A percentile compares a stretch with the other conserved stretches of the same genome.
Conservation (phyloP, 1,140 invertebrate species). For the Epicauta chinensis region DNA sequence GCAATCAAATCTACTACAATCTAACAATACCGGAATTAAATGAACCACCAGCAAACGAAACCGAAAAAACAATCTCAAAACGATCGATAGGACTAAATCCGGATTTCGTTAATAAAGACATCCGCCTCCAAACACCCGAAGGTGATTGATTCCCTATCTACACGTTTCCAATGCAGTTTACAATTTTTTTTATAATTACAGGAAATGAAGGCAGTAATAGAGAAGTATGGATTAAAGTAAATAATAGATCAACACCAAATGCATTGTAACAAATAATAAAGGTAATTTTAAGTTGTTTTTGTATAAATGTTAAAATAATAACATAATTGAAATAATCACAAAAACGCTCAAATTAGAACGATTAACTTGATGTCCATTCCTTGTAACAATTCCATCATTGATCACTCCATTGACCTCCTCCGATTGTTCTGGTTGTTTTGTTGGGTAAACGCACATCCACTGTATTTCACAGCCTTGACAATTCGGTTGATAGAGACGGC, state of each 20-base stretch:
- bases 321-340: too few relatives aligned
- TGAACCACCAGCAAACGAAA: not conserved
- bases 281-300: too few relatives aligned
- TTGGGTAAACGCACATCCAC: conserved; percentile 24
- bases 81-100: conserved; percentile 7
- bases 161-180: too few relatives aligned
- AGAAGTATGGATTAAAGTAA: not conserved
- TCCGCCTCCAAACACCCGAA: conserved; percentile 16
- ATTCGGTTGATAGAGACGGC: conserved; percentile 35
- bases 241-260: not conserved
- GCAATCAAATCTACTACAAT: not conserved
- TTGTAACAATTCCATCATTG: too few relatives aligned
- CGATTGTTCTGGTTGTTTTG: not conserved
- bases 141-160: conserved; percentile 6
- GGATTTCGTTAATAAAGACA: conserved; percentile 14
- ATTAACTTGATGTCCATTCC: too few relatives aligned
- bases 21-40: conserved; percentile 1
- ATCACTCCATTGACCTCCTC: too few relatives aligned
- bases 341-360: too few relatives aligned
- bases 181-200: not conserved
- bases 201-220: not conserved
- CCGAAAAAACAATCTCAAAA: conserved; percentile 1
- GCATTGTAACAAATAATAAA: too few relatives aligned
- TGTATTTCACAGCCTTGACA: conserved; percentile 38
- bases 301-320: too few relatives aligned